Evolutionary conservation across 2,888 invertebrate genomes (phyloP), one percentile per base, ranked within the genome.

Genomic region (Melolontha melolontha): DNA sequence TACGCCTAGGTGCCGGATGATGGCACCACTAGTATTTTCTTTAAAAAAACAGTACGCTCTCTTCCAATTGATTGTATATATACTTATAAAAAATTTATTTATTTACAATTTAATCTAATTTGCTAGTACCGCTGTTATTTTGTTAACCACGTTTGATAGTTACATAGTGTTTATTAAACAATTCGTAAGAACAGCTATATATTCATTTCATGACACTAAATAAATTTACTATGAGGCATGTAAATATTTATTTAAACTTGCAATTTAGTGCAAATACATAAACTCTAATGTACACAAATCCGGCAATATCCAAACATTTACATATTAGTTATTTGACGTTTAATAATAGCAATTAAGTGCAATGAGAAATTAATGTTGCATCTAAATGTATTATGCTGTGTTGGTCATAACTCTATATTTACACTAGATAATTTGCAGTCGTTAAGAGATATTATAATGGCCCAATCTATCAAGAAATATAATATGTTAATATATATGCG

Each of bases 201-300:
- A 6, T 29, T 6, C 12, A 8, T 29, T 29, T 6, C 12, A 8
- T 29, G 29, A 12, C 12, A 51, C 27, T 29, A 34, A 51, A 27
- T 27, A 51, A 51, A 29, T 34, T 34, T 34, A 34, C 10, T 34
- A 10, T 51, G 2, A 6, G 29, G 29, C 51, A 12, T 41, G 55
- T 55, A 40, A 17, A 55, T 40, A 40, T n/a, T 54, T 54, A 39
- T 11, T 16, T 14, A 11, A 54, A 55, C 40, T 8, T 55, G 22
- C 11, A 55, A 55, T 41, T 41, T 55, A 55, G 40, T 41, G 17
- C 16, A 40, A 55, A 55, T 27, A 55, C 41, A 40, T 55, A 55
- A 40, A 55, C 16, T 16, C 17, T 41, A 16, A 29, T 39, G 40
- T 17, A 22, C 22, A 49, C 22, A n/a, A 22, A 16, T 55, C 16